Evolutionary conservation across 53 echinoderm and acorn worm genomes (phyloP).

Genomic region (Patiria pectinifera): DNA sequence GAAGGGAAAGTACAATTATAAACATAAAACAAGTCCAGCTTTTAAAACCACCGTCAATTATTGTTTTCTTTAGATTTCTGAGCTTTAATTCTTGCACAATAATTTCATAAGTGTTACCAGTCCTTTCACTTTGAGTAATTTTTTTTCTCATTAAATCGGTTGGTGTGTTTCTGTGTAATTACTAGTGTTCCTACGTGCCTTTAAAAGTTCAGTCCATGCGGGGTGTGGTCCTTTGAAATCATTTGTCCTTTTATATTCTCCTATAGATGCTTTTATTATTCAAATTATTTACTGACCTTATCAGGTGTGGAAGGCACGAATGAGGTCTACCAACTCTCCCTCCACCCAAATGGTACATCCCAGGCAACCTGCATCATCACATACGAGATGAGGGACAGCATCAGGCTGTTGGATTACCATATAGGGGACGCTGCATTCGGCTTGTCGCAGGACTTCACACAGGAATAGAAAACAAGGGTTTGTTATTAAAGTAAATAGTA

Average conservation of each 20-base stretch:
- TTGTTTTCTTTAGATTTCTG: too few relatives aligned
- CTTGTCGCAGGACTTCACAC: slow-evolving; percentile 41
- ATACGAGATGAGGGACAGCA: slow-evolving; percentile 76
- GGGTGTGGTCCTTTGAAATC: too few relatives aligned
- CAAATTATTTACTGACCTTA: background rate
- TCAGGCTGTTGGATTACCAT: slow-evolving; percentile 79
- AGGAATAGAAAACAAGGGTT: background rate
- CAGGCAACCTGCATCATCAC: slow-evolving; percentile 71
- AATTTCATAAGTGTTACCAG: too few relatives aligned
- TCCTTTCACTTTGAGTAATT: too few relatives aligned
- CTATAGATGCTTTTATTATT: background rate
- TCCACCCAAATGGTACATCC: slow-evolving; percentile 55
- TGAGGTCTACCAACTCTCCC: slow-evolving; percentile 73
- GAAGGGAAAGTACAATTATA: too few relatives aligned
- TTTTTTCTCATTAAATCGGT: too few relatives aligned
- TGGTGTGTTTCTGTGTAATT: too few relatives aligned
- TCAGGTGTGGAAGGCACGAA: slow-evolving; percentile 63
- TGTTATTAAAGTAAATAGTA: background rate
- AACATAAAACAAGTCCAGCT: too few relatives aligned
- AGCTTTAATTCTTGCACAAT: too few relatives aligned
- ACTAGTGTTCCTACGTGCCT: too few relatives aligned
- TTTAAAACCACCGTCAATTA: too few relatives aligned
- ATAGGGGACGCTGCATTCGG: slow-evolving; percentile 58
- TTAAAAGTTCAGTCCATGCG: too few relatives aligned
- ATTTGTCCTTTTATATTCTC: background rate